These are phyloP conservation scores for Apamea monoglypha DNA, from an alignment of 2,888 invertebrate species.

Conservation along the genomic window DNA sequence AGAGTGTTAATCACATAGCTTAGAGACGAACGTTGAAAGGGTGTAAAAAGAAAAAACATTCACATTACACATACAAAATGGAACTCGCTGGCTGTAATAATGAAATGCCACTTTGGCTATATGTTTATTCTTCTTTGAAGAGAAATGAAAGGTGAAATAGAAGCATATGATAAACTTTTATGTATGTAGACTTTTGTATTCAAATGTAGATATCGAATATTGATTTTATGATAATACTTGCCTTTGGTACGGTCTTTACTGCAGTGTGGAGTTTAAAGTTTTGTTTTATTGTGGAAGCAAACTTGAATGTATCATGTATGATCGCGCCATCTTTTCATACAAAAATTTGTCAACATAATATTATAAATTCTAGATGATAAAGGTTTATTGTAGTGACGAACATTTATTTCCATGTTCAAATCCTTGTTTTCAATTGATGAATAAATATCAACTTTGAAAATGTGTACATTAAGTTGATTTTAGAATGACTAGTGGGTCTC, in stretches of 20 bases:
- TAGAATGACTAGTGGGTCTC: too few species aligned
- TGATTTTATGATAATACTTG: constrained; percentile 76
- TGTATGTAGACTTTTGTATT: constrained; percentile 69
- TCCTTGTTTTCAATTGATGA: background rate
- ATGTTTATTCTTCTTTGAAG: constrained; percentile 73
- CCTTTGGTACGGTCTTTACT: constrained; percentile 35
- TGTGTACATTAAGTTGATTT: too few species aligned
- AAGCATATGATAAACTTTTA: constrained; percentile 52
- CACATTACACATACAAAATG: constrained; percentile 57
- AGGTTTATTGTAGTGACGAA: background rate
- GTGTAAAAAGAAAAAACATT: constrained; percentile 49
- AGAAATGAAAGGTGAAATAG: constrained; percentile 73
- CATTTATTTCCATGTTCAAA: background rate
- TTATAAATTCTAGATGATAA: background rate
- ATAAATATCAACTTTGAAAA: too few species aligned
- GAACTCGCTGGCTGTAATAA: constrained; percentile 66
- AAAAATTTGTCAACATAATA: background rate
- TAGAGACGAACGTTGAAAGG: constrained; percentile 30
- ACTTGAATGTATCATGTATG: background rate
- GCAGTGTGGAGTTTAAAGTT: constrained; percentile 25
- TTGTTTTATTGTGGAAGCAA: constrained; percentile 1
- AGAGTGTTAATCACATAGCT: constrained; percentile 1
- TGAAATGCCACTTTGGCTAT: constrained; percentile 71
- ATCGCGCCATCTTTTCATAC: too few species aligned
- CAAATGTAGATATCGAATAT: constrained; percentile 75